Evolutionary conservation across 2,797 vertebrate genomes (phyloP).

Genomic region (Cheirogaleus major): DNA sequence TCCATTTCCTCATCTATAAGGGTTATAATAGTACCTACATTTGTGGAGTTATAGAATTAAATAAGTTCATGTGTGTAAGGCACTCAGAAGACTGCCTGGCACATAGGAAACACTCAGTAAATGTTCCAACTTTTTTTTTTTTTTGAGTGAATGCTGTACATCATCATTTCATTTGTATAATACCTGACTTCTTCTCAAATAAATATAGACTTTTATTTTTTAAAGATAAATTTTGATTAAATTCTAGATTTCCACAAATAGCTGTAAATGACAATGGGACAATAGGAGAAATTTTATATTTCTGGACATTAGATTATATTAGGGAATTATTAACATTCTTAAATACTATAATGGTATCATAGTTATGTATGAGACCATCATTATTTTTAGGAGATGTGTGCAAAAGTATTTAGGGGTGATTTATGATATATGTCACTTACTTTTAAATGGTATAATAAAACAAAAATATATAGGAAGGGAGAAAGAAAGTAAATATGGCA

Average conservation of each 20-base stretch:
- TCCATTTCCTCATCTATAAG: neutral
- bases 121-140: neutral
- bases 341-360: neutral
- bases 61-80: neutral
- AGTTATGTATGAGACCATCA: neutral
- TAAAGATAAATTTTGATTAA: neutral
- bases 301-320: neutral
- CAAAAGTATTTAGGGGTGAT: neutral
- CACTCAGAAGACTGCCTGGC: neutral
- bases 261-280: neutral
- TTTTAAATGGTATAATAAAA: neutral
- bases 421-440: neutral
- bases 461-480: neutral
- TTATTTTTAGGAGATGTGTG: conserved; percentile 1
- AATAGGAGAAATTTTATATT: neutral
- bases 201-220: neutral
- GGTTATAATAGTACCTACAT: neutral
- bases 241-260: neutral
- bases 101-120: neutral
- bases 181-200: neutral
- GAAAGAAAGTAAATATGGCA: neutral
- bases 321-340: conserved; percentile 1
- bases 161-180: neutral
- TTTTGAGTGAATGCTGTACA: neutral
- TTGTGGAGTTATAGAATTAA: neutral